phyloP scores from a whole-genome alignment of 2,113 vertebrate species.

The human region DNA sequence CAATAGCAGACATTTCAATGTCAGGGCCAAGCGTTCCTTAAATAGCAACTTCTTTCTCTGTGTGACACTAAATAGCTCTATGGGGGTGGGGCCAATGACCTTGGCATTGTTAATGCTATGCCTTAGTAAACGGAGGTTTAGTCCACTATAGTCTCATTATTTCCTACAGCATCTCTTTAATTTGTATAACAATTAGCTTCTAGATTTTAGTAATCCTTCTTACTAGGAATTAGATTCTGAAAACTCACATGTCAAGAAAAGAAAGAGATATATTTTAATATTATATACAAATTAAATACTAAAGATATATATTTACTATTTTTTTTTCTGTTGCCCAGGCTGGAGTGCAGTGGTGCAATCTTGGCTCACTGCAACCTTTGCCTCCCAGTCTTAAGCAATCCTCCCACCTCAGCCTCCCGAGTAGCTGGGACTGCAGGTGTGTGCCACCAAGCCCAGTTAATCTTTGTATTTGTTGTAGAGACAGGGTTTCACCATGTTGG shows the following conservation, averaged over 20 bases:
- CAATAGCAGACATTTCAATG: not conserved
- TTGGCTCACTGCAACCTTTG: too few relatives aligned
- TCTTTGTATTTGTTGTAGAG: too few relatives aligned
- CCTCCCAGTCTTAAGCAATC: too few relatives aligned
- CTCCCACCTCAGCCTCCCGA: too few relatives aligned
- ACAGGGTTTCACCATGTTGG: too few relatives aligned
- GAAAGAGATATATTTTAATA: not conserved
- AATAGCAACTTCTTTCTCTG: not conserved
- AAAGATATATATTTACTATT: not conserved
- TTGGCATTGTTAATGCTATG: not conserved
- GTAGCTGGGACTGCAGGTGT: too few relatives aligned
- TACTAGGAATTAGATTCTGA: not conserved
- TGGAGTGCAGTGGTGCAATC: too few relatives aligned
- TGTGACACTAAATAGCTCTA: not conserved
- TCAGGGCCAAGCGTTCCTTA: not conserved
- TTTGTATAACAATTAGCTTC: not conserved
- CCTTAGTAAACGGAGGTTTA: not conserved
- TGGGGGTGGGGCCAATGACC: not conserved
- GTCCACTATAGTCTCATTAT: not conserved
- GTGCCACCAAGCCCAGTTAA: too few relatives aligned
- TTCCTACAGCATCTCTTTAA: not conserved
- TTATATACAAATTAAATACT: not conserved
- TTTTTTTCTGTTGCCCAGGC: not conserved
- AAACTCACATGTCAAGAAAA: not conserved
- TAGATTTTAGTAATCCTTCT: not conserved